Evolutionary conservation across 2,113 vertebrate species (phyloP), one percentile per base, ranked within the genome.

Genomic region (Lates calcarifer): DNA sequence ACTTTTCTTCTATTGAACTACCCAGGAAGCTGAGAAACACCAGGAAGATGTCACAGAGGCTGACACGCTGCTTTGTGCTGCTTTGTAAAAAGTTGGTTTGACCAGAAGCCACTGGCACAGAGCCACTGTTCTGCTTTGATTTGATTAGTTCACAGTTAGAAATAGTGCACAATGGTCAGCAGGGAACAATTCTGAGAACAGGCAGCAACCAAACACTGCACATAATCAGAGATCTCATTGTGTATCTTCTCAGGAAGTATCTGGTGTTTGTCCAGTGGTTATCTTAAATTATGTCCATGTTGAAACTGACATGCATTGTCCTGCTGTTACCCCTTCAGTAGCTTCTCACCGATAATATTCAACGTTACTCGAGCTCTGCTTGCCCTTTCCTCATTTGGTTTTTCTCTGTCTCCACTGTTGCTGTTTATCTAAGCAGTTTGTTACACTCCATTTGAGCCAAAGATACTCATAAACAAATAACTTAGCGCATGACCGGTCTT

Each of bases 131-230:
- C 47, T 65, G 31, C 62, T 85, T 78, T 86, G 69, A 84, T 78
- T 77, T 82, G 62, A 77, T 81, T 79, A 67, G 70, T 66, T 83
- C 45, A 60, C 77, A 84, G 81, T 77, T 74, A 82, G 66, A 62
- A 70, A 65, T 24, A 29, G 41, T 61, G 17, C 57, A 63, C 12
- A 56, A 3, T 31, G n/a, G n/a, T 77, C 77, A 63, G 63, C 75
- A 64, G 76, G 62, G 29, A 69, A 70, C 51, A 55, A 29, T 29
- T 68, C 10, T 37, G 33, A 67, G 11, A 74, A n/a, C 58, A 74
- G 14, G 29, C 49, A 60, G 13, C 22, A 11, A 55, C 63, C 68
- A 82, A 47, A 66, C 10, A 61, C 47, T 68, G 28, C 26, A 60
- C 26, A 26, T 73, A 78, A 64, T 65, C 63, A 79, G 53, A 68